These are phyloP conservation scores for Himalopsyche tibetana DNA, from an alignment of 2,888 invertebrate genomes.

Conservation along the genomic window DNA sequence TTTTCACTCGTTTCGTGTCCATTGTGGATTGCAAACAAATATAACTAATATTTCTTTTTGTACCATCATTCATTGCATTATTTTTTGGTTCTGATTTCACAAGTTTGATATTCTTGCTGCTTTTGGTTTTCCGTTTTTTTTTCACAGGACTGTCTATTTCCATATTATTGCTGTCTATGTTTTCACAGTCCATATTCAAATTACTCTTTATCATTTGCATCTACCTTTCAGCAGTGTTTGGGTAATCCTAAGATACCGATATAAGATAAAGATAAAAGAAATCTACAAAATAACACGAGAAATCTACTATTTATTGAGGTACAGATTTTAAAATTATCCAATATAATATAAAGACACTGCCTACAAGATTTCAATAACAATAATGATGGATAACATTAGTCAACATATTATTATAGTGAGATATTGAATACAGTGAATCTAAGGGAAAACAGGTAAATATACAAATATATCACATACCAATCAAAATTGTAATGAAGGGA, in stretches of 20 bases:
- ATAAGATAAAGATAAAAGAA: not conserved
- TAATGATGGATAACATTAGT: too few species aligned
- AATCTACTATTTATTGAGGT: too few species aligned
- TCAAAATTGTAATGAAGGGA: too few species aligned
- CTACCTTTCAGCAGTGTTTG: not conserved
- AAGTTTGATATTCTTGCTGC: not conserved
- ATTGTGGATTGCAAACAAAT: not conserved
- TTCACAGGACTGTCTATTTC: conserved; percentile 27
- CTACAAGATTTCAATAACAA: too few species aligned
- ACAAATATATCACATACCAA: too few species aligned
- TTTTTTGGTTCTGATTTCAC: not conserved
- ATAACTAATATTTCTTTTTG: not conserved
- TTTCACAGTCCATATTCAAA: not conserved
- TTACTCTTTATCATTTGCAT: not conserved
- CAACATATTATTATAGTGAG: too few species aligned
- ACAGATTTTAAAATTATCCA: too few species aligned
- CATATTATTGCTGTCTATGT: conserved; percentile 24
- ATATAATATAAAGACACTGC: too few species aligned
- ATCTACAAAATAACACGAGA: too few species aligned
- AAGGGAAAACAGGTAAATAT: too few species aligned
- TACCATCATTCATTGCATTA: not conserved
- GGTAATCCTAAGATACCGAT: not conserved
- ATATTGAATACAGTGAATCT: too few species aligned
- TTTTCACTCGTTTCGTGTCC: conserved; percentile 51
- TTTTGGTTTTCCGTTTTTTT: conserved; percentile 29